Conservation (phyloP, 23 tunicate genomes). For the Ciona savignyi region DNA sequence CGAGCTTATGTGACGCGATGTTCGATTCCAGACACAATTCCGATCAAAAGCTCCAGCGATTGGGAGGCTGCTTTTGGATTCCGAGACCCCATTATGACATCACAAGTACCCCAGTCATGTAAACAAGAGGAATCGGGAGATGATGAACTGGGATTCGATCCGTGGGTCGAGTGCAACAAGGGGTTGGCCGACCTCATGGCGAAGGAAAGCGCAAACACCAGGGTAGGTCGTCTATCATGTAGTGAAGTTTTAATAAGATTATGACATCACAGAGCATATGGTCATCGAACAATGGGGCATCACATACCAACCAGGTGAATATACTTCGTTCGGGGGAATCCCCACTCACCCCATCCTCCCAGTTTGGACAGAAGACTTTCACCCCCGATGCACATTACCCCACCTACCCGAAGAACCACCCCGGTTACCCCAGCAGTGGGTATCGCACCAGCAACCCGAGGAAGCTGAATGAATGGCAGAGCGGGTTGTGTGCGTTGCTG, state of each 20-base stretch:
- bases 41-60: slow-evolving; percentile 62
- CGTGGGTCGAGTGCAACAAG: slow-evolving; percentile 79
- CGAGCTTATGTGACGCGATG: no score
- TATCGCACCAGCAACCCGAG: neutral
- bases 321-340: no score
- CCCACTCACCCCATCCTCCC: no score
- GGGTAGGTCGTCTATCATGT: no score
- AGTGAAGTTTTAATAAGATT: neutral
- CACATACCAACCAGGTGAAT: no score
- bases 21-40: slow-evolving; percentile 62
- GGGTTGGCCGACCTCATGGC: slow-evolving; percentile 81
- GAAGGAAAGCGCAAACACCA: slow-evolving; percentile 39
- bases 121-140: slow-evolving; percentile 16
- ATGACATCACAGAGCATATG: neutral
- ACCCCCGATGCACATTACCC: neutral
- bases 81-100: neutral
- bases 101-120: neutral
- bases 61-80: slow-evolving; percentile 91
- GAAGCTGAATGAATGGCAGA: slow-evolving; percentile 57
- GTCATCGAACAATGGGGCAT: neutral
- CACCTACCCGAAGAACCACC: no score
- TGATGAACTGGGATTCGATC: slow-evolving; percentile 83
- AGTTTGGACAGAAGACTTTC: neutral
- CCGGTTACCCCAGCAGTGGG: neutral
- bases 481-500: slow-evolving; percentile 66